A percentile compares a stretch with the other conserved stretches of the same genome.
Conservation (phyloP, 2,113 vertebrate genomes). For the Cyphomyrus plagiostoma region DNA sequence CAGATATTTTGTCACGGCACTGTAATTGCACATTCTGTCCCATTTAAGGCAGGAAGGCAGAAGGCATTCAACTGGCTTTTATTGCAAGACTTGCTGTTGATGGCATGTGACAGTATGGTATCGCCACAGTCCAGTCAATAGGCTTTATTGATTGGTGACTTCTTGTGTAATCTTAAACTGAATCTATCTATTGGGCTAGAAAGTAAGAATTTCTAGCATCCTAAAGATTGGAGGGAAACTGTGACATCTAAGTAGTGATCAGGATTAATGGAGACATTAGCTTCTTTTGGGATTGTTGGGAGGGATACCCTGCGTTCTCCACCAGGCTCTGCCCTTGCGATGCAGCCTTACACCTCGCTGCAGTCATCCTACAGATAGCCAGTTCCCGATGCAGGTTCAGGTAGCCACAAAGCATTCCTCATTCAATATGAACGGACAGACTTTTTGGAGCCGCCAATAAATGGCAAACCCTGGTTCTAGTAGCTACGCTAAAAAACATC, state of each 20-base stretch:
- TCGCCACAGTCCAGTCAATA: neutral
- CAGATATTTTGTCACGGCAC: neutral
- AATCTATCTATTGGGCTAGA: neutral
- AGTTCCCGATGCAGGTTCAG: neutral
- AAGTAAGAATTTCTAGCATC: neutral
- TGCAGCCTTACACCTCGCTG: neutral
- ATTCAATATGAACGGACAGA: neutral
- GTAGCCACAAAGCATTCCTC: neutral
- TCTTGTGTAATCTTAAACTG: neutral
- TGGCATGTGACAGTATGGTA: neutral
- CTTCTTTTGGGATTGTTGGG: neutral
- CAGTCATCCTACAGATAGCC: neutral
- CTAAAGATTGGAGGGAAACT: neutral
- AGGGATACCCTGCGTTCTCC: neutral
- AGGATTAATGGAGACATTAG: slow-evolving; percentile 1
- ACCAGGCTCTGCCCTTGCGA: neutral
- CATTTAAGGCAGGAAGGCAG: neutral
- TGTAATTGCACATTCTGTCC: neutral
- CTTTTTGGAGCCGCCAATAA: neutral
- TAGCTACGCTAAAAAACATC: neutral
- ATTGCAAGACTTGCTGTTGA: neutral
- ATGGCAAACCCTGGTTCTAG: neutral
- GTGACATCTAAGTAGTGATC: neutral
- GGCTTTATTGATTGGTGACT: neutral
- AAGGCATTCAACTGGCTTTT: neutral